Percentiles rank a stretch among this genome's conserved stretches.
phyloP scores from a whole-genome alignment of 2,113 vertebrate species.

The Corythornis madagascariensis region DNA sequence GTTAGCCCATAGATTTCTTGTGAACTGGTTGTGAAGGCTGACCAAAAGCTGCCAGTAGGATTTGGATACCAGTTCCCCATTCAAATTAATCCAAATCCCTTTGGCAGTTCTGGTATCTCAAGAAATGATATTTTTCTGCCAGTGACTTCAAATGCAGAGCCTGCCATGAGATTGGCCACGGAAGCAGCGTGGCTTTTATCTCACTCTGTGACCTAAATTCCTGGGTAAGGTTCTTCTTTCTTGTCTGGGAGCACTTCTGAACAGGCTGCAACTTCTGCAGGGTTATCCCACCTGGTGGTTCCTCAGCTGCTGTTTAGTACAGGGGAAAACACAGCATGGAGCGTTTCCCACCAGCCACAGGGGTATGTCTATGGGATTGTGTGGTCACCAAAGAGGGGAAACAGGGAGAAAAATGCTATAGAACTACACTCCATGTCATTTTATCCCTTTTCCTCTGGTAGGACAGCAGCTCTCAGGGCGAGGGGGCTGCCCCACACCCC shows the following conservation, averaged over 20 bases:
- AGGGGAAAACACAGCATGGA: background rate
- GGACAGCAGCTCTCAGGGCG: background rate
- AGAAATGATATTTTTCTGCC: constrained; percentile 37
- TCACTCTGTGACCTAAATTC: constrained; percentile 18
- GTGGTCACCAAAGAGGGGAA: rapidly evolving
- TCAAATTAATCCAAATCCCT: constrained; percentile 58
- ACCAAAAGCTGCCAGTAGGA: background rate
- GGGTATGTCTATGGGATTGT: background rate
- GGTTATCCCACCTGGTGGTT: background rate
- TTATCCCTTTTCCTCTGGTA: background rate
- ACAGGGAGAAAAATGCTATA: background rate
- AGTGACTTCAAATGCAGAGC: constrained; percentile 32
- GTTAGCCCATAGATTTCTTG: background rate
- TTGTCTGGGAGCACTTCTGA: background rate
- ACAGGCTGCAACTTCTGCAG: background rate
- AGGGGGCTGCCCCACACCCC: background rate
- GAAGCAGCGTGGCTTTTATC: background rate
- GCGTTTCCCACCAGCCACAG: background rate
- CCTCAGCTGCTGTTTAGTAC: background rate
- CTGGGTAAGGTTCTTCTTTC: background rate
- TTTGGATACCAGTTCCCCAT: constrained; percentile 16
- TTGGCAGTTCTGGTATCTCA: background rate
- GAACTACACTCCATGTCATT: rapidly evolving
- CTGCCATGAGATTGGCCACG: background rate
- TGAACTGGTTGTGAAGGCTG: background rate